Evolutionary conservation across 2,113 vertebrate genomes (phyloP).

Genomic region (Thermophis baileyi): DNA sequence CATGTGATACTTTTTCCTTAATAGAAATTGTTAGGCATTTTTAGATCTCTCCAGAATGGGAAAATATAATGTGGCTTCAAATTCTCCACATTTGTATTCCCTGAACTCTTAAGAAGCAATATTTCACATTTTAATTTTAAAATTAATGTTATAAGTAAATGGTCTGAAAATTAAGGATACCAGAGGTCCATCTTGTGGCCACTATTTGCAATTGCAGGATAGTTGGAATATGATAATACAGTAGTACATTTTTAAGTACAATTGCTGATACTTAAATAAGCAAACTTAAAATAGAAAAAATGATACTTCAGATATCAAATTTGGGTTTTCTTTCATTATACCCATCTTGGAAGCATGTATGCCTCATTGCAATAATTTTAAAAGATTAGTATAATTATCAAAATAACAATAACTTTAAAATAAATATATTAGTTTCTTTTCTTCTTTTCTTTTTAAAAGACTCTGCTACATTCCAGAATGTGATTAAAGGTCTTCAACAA

Average conservation of each 20-base stretch:
- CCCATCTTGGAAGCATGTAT: neutral
- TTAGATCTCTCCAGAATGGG: neutral
- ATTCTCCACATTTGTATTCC: neutral
- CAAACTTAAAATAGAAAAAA: neutral
- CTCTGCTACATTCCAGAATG: constrained; percentile 72
- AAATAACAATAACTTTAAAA: neutral
- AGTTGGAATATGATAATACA: neutral
- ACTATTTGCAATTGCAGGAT: constrained; percentile 29
- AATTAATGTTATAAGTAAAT: neutral
- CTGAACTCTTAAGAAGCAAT: neutral
- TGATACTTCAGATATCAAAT: neutral
- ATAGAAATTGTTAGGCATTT: neutral
- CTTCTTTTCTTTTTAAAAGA: constrained; percentile 73
- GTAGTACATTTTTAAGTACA: neutral
- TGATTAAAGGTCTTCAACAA: constrained; percentile 79
- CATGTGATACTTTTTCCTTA: neutral
- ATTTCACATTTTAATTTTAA: neutral
- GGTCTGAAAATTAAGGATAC: neutral
- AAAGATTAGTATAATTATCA: neutral
- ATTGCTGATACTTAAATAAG: neutral
- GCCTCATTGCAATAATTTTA: neutral
- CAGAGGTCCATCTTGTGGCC: constrained; percentile 34
- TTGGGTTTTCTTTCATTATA: neutral
- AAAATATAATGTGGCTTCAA: neutral
- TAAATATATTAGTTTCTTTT: neutral